Evolutionary conservation across 1,140 invertebrate species (phyloP).

Genomic region (Nomia melanderi): DNA sequence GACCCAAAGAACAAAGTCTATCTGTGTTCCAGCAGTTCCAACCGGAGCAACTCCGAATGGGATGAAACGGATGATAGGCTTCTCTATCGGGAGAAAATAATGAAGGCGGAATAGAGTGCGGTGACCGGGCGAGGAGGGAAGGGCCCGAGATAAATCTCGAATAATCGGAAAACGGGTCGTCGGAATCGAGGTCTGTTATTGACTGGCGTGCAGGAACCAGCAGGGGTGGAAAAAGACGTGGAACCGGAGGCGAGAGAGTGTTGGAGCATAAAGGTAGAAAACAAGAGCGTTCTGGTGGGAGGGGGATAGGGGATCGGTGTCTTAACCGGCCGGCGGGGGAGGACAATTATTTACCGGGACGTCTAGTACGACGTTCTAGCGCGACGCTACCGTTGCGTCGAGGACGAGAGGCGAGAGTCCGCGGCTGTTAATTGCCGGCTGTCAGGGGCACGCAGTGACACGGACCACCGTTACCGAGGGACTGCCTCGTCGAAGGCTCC

Average conservation of each 20-base stretch:
- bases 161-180: constrained; percentile 71
- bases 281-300: constrained; percentile 32
- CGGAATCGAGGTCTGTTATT: constrained; percentile 72
- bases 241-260: constrained; percentile 32
- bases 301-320: constrained; percentile 68
- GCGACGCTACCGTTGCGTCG: constrained; percentile 62
- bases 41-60: background rate
- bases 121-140: background rate
- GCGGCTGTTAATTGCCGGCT: constrained; percentile 79
- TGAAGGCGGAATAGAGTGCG: constrained; percentile 14
- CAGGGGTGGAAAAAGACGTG: constrained; percentile 27
- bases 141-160: constrained; percentile 56
- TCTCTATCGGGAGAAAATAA: constrained; percentile 23
- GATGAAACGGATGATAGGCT: constrained; percentile 10
- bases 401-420: constrained; percentile 73
- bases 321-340: constrained; percentile 73
- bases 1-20: no score
- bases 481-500: constrained; percentile 67
- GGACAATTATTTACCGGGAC: constrained; percentile 79
- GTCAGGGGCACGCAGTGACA: constrained; percentile 77
- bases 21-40: background rate
- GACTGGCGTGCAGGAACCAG: constrained; percentile 60
- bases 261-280: constrained; percentile 35
- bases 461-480: constrained; percentile 67
- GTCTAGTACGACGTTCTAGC: constrained; percentile 62